These are phyloP conservation scores for Pasiphila rectangulata DNA, from an alignment of 2,888 invertebrate genomes.

Conservation along the genomic window DNA sequence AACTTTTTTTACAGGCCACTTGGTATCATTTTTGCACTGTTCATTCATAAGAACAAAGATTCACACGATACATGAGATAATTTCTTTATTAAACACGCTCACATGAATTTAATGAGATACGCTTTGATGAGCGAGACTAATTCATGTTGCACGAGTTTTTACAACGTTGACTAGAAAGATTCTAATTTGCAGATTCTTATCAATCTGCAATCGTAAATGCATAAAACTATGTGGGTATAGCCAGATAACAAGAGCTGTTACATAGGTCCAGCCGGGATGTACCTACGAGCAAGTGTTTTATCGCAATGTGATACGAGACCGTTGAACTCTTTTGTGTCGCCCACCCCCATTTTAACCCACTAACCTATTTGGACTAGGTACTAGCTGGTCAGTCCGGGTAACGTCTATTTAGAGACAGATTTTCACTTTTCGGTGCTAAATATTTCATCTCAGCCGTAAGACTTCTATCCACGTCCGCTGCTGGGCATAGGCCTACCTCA, in stretches of 20 bases:
- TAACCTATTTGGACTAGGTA: conserved; percentile 1
- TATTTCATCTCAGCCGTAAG: too few species aligned
- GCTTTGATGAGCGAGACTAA: conserved; percentile 8
- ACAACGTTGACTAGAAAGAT: neutral
- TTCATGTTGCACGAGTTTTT: neutral
- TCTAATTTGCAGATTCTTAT: conserved; percentile 13
- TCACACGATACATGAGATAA: neutral
- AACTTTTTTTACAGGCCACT: too few species aligned
- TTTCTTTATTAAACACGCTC: neutral
- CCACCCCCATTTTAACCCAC: conserved; percentile 23
- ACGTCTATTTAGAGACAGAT: neutral
- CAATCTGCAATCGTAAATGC: too few species aligned
- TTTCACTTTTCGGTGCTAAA: too few species aligned
- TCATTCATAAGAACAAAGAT: neutral
- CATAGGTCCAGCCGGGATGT: too few species aligned
- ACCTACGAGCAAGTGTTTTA: conserved; percentile 52
- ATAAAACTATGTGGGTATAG: too few species aligned
- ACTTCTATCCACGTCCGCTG: too few species aligned
- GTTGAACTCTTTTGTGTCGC: conserved; percentile 41
- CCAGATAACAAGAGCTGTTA: too few species aligned
- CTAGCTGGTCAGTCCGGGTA: neutral
- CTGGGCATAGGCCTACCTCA: too few species aligned
- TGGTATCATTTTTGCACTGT: neutral
- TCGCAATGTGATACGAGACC: conserved; percentile 46
- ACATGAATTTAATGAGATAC: conserved; percentile 16